Evolutionary conservation across 2,113 vertebrate genomes (phyloP).

Genomic region (Circaetus cinerascens): DNA sequence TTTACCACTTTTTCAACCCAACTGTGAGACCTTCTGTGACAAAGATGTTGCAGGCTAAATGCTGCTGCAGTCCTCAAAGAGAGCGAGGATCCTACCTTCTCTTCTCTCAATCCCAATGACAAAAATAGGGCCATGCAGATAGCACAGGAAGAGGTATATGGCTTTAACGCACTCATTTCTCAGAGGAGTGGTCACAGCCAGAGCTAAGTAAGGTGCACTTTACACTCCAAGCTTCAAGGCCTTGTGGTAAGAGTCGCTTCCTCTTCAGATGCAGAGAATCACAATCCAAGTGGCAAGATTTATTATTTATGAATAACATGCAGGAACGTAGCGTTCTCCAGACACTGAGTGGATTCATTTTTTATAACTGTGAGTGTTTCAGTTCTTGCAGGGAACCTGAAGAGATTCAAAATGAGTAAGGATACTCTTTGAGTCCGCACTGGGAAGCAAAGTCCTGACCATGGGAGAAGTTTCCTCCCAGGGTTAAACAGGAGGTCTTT

Average conservation of each 20-base stretch:
- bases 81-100: neutral
- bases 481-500: neutral
- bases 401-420: neutral
- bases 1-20: neutral
- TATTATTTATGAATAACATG: accelerated
- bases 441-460: neutral
- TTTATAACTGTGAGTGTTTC: neutral
- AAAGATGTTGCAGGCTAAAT: accelerated
- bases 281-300: neutral
- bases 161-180: accelerated
- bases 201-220: neutral
- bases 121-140: accelerated
- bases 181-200: neutral
- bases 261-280: neutral
- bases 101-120: accelerated
- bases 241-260: neutral
- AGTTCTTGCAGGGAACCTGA: neutral
- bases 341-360: accelerated
- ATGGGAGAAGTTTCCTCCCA: neutral
- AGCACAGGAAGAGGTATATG: neutral
- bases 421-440: neutral
- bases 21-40: accelerated
- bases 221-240: neutral
- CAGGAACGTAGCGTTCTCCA: accelerated
- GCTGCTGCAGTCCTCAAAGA: neutral